Base-by-base conservation (phyloP, 92 coral and sea anemone genomes). In the Epizoanthus scotinus region DNA sequence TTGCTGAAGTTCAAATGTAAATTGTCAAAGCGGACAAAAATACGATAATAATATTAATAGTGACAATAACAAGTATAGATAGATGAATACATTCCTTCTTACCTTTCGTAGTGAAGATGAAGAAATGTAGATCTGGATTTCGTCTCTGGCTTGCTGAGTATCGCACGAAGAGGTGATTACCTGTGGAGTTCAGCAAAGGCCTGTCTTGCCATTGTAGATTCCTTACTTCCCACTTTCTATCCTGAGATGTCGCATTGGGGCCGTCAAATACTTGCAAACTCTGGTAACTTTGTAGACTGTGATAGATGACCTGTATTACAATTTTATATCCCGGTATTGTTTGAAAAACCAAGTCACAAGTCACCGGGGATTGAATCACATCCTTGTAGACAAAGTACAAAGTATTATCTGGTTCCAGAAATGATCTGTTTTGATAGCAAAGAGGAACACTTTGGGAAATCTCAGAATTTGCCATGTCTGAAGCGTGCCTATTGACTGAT, bases 51-150 rank as follows among this genome's bases (percentile, higher is more conserved):
- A 36, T 36, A 36, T 36, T n/a, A n/a, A n/a, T n/a, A n/a, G n/a
- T n/a, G n/a, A n/a, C n/a, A 36, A 36, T 36, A 36, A 2, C 42
- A 36, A 2, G 42, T 36, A 36, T 36, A 36, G 42, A 36, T 36
- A 36, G 42, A 40, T 40, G 6, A 4, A 42, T 42, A 42, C 14
- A 28, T 3, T 8, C 8, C 8, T 5, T 27, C 73, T 73, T 15
- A 90, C 93, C 93, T 90, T 72, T 73, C 10, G 79, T 84, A 27
- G 93, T 83, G 27, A 83, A 87, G 49, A 87, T 61, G 0, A 90
- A 25, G 69, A 84, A 84, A 27, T 78, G 36, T n/a, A 84, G 57
- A 0, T 52, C 78, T 20, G 62, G 63, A 1, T 61, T 40, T 8
- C 40, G 17, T 2, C 50, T 24, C 28, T 36, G 47, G 22, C 22